Evolutionary conservation across 2,113 vertebrate genomes (phyloP).

Genomic region (Lonchura striata): DNA sequence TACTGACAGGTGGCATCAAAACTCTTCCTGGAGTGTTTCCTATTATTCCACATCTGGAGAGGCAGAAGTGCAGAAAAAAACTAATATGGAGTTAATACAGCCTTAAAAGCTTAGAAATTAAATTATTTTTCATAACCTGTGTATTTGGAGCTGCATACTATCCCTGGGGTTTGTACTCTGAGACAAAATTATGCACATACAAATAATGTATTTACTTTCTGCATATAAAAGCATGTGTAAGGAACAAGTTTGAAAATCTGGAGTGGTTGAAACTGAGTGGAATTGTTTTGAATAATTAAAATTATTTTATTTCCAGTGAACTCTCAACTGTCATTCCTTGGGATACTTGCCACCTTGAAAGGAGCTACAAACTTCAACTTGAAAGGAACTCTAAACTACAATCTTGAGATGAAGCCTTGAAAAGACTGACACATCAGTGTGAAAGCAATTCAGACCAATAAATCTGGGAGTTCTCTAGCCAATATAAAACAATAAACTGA

Average conservation of each 20-base stretch:
- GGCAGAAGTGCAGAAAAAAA: not conserved
- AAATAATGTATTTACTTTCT: constrained; percentile 16
- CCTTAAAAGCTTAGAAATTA: not conserved
- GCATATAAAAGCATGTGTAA: not conserved
- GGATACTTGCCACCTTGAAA: not conserved
- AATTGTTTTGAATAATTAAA: not conserved
- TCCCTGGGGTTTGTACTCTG: not conserved
- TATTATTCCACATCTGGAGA: not conserved
- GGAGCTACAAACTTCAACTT: not conserved
- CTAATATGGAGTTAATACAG: not conserved
- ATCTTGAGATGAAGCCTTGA: not conserved
- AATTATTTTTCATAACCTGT: not conserved
- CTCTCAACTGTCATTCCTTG: not conserved
- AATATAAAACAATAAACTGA: not conserved
- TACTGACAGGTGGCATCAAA: not conserved
- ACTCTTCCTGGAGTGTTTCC: not conserved
- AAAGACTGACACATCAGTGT: not conserved
- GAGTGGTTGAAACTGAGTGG: not conserved
- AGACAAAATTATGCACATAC: not conserved
- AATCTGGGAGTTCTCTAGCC: not conserved
- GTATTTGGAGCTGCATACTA: not conserved
- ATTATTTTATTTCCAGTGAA: constrained; percentile 7
- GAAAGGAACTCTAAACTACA: not conserved
- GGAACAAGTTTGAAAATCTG: not conserved
- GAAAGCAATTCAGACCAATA: not conserved